Base-by-base conservation (phyloP, 2,888 invertebrate genomes). In the Mimas tiliae region DNA sequence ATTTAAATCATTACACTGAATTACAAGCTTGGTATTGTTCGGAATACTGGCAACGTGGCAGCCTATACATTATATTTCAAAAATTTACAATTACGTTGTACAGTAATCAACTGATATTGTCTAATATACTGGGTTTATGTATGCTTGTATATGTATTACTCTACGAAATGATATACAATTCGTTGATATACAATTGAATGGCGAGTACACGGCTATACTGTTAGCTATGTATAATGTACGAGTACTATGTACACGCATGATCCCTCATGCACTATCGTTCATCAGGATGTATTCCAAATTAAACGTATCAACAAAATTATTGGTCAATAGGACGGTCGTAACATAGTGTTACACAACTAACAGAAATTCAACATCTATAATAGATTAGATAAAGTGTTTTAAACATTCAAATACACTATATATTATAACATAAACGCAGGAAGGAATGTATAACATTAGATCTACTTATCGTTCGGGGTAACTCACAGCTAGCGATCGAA, bases 401-500 rank as follows among this genome's bases (percentile, higher is more conserved):
- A 58, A 58, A 58, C 21, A 58, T 58, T 58, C 58, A 38, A 58
- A 58, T 58, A 58, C 58, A 58, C 58, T 58, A 58, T 58, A 58
- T 58, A 58, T 19, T 55, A 55, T 42, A 58, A 58, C 19, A 42
- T 11, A 58, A 67, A 70, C 63, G 27, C 47, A 58, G 55, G 55
- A 58, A 58, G 16, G 53, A 48, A 58, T 33, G 8, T 58, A 55
- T n/a, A 55, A 48, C 38, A 58, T 48, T 65, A 64, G n/a, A 48
- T 55, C 58, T 65, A 65, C 45, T 47, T 53, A 33, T 45, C 33
- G 16, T 58, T 58, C 45, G 68, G 64, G 68, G 65, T 69, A 75
- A 77, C 71, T 82, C 81, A 84, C 82, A 83, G 82, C 88, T 90
- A 90, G 88, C 89, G 82, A 86, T 85, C 78, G 75, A 83, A 77